Base-by-base conservation (phyloP, 2,888 invertebrate species). In the Cheilosia scutellata region DNA sequence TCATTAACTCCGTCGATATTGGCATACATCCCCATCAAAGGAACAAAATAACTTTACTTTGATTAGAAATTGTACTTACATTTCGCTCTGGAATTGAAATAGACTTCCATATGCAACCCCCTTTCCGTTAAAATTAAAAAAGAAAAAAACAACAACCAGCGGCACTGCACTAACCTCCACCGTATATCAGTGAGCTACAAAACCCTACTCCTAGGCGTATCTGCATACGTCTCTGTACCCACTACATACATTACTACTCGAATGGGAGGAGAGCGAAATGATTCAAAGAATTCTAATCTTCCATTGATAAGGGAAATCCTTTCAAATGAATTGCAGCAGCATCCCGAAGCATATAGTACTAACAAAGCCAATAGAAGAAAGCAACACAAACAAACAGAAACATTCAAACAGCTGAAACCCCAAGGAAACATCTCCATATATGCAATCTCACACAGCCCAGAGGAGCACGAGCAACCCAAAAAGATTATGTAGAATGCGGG, bases 271-370 rank as follows among this genome's bases (percentile, higher is more conserved):
- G 53, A 47, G 31, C 66, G 27, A 62, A 57, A 58, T 57, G 76
- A 58, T 76, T 82, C 82, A 20, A 70, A 37, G 76, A 82, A 82
- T 82, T 76, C 76, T 82, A 82, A 82, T 82, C 51, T 57, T 33
- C 57, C 63, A 76, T 63, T 82, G 60, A 75, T 82, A 58, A 57
- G 62, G 25, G 27, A 60, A 63, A 62, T 68, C 68, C 33, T 75
- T 25, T 42, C 29, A 72, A 20, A 16, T 60, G 66, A 55, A 44
- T 51, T 60, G 58, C 76, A 77, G n/a, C 5, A 51, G 29, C 20
- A 72, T 20, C 5, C 57, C 29, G 13, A 25, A 62, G 40, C 44
- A 16, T 47, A 47, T 42, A 20, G 20, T 20, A 25, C 42, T 20
- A 33, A 31, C 44, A 27, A 27, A 16, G n/a, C 11, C 27, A 47